Percentiles rank a stretch among this genome's conserved stretches.
These are phyloP conservation scores for Gobionotothen gibberifrons DNA, from an alignment of 2,797 vertebrate species.

Conservation along the genomic window DNA sequence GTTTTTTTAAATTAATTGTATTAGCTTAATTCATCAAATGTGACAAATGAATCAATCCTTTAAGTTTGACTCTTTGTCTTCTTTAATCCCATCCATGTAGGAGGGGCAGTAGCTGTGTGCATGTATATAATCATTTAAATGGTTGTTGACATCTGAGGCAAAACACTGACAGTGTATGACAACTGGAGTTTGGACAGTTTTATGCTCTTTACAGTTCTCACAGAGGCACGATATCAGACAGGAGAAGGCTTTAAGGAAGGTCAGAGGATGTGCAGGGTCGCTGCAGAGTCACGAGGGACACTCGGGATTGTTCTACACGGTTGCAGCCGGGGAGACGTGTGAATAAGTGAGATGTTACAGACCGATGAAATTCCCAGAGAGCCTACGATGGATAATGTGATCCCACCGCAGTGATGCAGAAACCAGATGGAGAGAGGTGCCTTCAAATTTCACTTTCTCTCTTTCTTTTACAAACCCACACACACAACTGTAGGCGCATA, in stretches of 20 bases:
- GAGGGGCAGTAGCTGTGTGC: neutral
- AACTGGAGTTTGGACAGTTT: slow-evolving; percentile 37
- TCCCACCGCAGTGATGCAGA: slow-evolving; percentile 78
- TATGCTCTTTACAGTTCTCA: slow-evolving; percentile 25
- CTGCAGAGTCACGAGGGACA: slow-evolving; percentile 41
- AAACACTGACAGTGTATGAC: slow-evolving; percentile 26
- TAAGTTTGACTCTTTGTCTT: neutral
- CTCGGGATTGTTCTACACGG: slow-evolving; percentile 36
- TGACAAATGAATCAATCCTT: neutral
- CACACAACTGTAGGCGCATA: slow-evolving; percentile 40
- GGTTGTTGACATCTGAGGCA: slow-evolving; percentile 19
- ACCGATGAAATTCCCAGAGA: slow-evolving; percentile 85
- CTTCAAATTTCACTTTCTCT: slow-evolving; percentile 51
- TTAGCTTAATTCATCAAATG: neutral
- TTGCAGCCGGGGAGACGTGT: slow-evolving; percentile 65
- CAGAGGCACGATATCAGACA: slow-evolving; percentile 27
- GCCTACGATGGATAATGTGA: slow-evolving; percentile 77
- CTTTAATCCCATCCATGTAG: neutral
- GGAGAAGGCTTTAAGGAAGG: slow-evolving; percentile 35
- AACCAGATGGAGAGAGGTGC: slow-evolving; percentile 82
- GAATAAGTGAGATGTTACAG: slow-evolving; percentile 86
- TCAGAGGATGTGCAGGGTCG: slow-evolving; percentile 62
- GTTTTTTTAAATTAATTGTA: neutral
- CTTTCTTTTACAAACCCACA: slow-evolving; percentile 36
- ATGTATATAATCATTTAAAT: neutral